Percentiles rank a stretch among this genome's conserved stretches.
Evolutionary conservation across 2,797 vertebrate genomes (phyloP).

Genomic region (Chanos chanos): DNA sequence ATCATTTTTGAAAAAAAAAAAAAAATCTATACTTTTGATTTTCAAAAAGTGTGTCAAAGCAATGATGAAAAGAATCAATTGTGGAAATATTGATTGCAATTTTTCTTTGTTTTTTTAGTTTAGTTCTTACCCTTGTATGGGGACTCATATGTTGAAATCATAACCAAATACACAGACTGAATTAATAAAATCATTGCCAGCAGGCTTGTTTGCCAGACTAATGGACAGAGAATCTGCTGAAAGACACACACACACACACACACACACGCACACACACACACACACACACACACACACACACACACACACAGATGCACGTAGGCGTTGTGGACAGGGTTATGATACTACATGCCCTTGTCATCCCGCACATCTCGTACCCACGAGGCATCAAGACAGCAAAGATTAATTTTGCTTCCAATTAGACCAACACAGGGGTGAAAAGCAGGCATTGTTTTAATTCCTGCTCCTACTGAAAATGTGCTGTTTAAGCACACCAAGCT

Average conservation of each 20-base stretch:
- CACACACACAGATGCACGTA: neutral
- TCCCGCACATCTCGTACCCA: constrained; percentile 46
- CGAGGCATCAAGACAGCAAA: constrained; percentile 59
- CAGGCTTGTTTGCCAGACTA: neutral
- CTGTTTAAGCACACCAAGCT: constrained; percentile 64
- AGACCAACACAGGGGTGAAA: constrained; percentile 63
- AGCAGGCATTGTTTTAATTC: constrained; percentile 72
- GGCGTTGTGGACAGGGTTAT: constrained; percentile 16
- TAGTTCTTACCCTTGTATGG: too few species aligned
- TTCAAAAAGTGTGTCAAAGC: constrained; percentile 46
- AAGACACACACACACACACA: neutral
- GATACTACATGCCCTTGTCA: constrained; percentile 51
- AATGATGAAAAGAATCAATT: constrained; percentile 47
- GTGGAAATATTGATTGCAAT: constrained; percentile 44
- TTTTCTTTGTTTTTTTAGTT: constrained; percentile 28
- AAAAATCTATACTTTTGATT: constrained; percentile 49
- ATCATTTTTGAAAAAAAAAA: constrained; percentile 35
- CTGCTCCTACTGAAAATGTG: constrained; percentile 61
- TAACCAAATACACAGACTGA: constrained; percentile 22
- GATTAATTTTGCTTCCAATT: constrained; percentile 68
- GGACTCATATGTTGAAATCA: too few species aligned
- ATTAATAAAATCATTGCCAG: constrained; percentile 21
- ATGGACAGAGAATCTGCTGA: too few species aligned
- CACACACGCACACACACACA: neutral
- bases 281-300: neutral